These are phyloP conservation scores for Eleginops maclovinus DNA, from an alignment of 2,113 vertebrate genomes.

Conservation along the genomic window DNA sequence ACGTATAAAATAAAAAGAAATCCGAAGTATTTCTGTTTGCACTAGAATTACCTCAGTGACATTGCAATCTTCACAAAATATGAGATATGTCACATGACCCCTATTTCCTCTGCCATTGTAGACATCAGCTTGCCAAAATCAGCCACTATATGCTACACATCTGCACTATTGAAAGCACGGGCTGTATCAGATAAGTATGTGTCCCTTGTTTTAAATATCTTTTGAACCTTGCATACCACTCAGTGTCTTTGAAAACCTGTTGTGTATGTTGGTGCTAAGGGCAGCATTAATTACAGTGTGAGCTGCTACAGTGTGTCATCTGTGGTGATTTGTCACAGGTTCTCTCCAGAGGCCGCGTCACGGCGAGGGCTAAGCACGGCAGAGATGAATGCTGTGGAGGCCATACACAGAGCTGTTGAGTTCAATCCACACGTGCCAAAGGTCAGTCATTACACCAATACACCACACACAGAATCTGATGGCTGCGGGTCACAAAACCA, in stretches of 20 bases:
- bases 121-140: conserved; percentile 99
- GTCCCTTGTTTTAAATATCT: neutral
- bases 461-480: neutral
- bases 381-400: conserved; percentile 99
- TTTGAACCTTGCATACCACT: neutral
- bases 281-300: neutral
- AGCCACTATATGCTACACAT: conserved; percentile 99
- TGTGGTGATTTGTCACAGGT: conserved; percentile 80
- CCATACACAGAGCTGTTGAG: conserved; percentile 99
- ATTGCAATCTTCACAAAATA: neutral
- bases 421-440: conserved; percentile 99
- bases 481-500: neutral
- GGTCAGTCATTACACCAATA: conserved; percentile 79
- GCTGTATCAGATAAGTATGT: conserved; percentile 98
- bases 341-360: conserved; percentile 97
- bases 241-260: neutral
- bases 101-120: conserved; percentile 60
- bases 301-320: neutral
- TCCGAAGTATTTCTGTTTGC: neutral
- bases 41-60: neutral
- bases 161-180: conserved; percentile 97
- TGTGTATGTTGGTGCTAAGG: neutral
- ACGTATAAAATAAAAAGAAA: too few species aligned
- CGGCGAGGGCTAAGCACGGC: conserved; percentile 97
- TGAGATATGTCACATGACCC: neutral